Percentiles rank a stretch among this genome's conserved stretches.
These are phyloP conservation scores for Chironomus striatipennis DNA, from an alignment of 1,140 invertebrate species.

Conservation along the genomic window DNA sequence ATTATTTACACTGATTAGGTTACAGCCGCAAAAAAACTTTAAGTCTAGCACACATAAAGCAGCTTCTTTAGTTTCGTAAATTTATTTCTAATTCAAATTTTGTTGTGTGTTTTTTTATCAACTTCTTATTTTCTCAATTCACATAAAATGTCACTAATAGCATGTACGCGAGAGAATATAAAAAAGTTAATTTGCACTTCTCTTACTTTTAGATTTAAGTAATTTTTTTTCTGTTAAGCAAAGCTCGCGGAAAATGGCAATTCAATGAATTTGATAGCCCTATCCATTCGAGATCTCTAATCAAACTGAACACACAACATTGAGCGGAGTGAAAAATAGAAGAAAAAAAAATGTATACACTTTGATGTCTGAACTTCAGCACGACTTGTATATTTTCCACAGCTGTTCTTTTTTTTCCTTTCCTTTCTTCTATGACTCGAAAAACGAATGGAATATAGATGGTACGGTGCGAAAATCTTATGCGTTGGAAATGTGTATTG, in stretches of 20 bases:
- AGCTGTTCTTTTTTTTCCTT: not conserved
- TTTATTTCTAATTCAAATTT: no score
- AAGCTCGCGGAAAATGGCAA: not conserved
- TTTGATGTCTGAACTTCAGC: not conserved
- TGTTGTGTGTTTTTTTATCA: no score
- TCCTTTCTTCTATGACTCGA: no score
- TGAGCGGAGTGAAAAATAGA: not conserved
- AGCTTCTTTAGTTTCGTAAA: no score
- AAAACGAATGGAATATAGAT: not conserved
- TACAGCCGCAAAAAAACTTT: no score
- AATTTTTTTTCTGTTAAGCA: not conserved
- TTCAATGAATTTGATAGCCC: not conserved
- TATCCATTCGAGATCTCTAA: conserved; percentile 17
- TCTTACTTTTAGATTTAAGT: not conserved
- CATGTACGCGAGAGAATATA: no score
- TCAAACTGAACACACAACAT: conserved; percentile 16
- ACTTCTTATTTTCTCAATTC: no score
- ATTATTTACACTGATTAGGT: no score
- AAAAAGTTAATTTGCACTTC: not conserved
- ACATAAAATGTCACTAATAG: no score
- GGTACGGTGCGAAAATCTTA: no score
- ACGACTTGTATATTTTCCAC: not conserved
- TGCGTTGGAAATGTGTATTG: no score
- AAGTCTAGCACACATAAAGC: no score
- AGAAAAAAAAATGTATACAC: not conserved